Evolutionary conservation across 2,113 vertebrate genomes (phyloP), one percentile per base, ranked within the genome.

Genomic region (Myrmecobius fasciatus): DNA sequence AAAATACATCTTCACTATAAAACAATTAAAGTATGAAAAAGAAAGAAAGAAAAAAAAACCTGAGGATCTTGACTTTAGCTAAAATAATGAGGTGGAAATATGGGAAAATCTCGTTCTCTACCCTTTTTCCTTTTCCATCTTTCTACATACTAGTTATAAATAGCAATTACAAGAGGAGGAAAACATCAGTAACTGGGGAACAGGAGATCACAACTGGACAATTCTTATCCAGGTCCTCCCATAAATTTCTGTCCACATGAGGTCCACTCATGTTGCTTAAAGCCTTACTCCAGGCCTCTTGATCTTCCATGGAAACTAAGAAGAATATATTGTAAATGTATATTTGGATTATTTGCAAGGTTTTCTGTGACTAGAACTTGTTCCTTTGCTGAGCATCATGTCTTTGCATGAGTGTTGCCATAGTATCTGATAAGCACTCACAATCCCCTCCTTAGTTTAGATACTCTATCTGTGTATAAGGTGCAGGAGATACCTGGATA

Each of bases 1-100:
- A 94, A 96, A 96, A 90, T 83, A 60, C 91, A 91, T 6, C 10
- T 83, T 83, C 60, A 43, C 20, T 83, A 8, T 83, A 83, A 83
- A 83, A 60, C 28, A 67, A 60, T 60, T 60, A 75, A 83, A 75
- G 14, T 75, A 75, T 75, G 17, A 22, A n/a, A 43, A 83, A 20
- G 28, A 31, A 11, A n/a, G 22, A 43, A 43, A 43, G 22, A 83
- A 83, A n/a, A 43, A 83, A 83, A 83, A n/a, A 24, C n/a, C 22
- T 67, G 67, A 83, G n/a, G 20, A 0, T 83, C 67, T 20, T 75
- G 6, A 43, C n/a, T 43, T 75, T n/a, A 75, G 36, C 14, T 17
- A 43, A 83, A 83, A 83, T 43, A 83, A 83, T 43, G n/a, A 83
- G 36, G 20, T 0, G n/a, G 52, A 11, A 26, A 25, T 52, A 9